These are phyloP conservation scores for Linnaemya vulpina DNA, from an alignment of 2,888 invertebrate genomes.

Conservation along the genomic window DNA sequence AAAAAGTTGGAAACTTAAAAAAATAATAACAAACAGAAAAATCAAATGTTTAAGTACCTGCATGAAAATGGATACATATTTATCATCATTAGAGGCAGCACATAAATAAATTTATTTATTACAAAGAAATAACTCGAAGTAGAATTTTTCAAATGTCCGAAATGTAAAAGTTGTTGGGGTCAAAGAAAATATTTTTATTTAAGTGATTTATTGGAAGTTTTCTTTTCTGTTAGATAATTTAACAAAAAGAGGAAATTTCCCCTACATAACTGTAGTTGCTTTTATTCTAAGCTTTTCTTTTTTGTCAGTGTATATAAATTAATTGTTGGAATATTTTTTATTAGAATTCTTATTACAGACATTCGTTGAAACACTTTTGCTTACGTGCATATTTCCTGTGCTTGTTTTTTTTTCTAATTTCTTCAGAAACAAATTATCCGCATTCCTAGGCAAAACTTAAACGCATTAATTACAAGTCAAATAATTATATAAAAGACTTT, in stretches of 20 bases:
- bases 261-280: background rate
- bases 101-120: slow-evolving; percentile 54
- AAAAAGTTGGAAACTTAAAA: slow-evolving; percentile 2
- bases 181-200: background rate
- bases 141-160: background rate
- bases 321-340: slow-evolving; percentile 23
- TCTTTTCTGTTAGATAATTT: background rate
- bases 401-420: background rate
- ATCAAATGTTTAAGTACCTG: slow-evolving; percentile 29
- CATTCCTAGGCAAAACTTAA: slow-evolving; percentile 63
- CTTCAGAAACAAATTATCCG: slow-evolving; percentile 61
- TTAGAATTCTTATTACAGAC: slow-evolving; percentile 17
- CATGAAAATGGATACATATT: slow-evolving; percentile 43
- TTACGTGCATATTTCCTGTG: slow-evolving; percentile 6
- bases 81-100: slow-evolving; percentile 56
- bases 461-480: slow-evolving; percentile 59
- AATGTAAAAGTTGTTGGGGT: background rate
- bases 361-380: background rate
- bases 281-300: background rate
- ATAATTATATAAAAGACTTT: slow-evolving; percentile 42
- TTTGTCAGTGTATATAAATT: slow-evolving; percentile 17
- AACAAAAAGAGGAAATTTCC: background rate
- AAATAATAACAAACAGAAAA: background rate
- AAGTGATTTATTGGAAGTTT: slow-evolving; percentile 3
- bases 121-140: slow-evolving; percentile 9